Percentiles rank a stretch among this genome's conserved stretches.
phyloP scores from a whole-genome alignment of 2,888 invertebrate genomes.

The Drosophila meridionalis region DNA sequence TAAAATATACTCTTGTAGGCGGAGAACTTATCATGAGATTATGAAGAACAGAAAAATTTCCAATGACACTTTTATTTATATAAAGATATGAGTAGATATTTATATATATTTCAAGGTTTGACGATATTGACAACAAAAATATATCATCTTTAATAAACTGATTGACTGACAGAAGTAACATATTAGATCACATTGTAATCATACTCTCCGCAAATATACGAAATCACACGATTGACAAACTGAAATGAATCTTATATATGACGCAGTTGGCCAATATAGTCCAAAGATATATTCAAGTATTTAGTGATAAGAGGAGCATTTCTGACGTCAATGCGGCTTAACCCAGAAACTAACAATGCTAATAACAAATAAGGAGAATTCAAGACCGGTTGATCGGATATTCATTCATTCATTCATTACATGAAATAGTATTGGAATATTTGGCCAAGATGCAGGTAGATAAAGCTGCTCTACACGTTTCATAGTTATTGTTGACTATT shows the following conservation, averaged over 20 bases:
- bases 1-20: constrained; percentile 3
- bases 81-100: not conserved
- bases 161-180: not conserved
- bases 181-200: not conserved
- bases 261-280: constrained; percentile 26
- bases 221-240: constrained; percentile 4
- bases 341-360: constrained; percentile 1
- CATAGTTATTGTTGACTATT: not conserved
- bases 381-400: not conserved
- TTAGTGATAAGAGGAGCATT: constrained; percentile 41
- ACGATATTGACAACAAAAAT: not conserved
- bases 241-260: constrained; percentile 45
- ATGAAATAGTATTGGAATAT: not conserved
- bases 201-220: not conserved
- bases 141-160: not conserved
- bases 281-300: constrained; percentile 23
- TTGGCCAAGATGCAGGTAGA: not conserved
- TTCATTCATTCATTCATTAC: not conserved
- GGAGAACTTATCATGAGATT: not conserved
- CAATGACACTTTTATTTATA: not conserved
- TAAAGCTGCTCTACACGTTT: constrained; percentile 11
- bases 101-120: not conserved
- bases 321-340: constrained; percentile 54
- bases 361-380: not conserved
- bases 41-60: not conserved